Percentiles rank a stretch among this genome's conserved stretches.
phyloP scores from a whole-genome alignment of 2,888 invertebrate species.

The Meloe dianella region DNA sequence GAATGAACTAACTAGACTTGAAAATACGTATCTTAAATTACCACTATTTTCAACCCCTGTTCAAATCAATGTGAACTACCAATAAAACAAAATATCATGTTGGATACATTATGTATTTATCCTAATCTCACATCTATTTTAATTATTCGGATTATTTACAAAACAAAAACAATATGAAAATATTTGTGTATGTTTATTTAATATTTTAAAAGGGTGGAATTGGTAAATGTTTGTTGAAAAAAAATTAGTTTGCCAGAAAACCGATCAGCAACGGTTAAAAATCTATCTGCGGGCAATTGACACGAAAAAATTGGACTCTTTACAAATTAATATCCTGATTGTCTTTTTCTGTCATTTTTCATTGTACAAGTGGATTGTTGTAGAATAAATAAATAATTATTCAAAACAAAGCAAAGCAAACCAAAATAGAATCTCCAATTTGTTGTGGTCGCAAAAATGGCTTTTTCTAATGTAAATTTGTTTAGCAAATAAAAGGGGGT shows the following conservation, averaged over 20 bases:
- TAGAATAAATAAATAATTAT: background rate
- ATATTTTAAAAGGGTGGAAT: background rate
- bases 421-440: too few species aligned
- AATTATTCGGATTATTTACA: background rate
- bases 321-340: background rate
- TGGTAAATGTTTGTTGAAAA: background rate
- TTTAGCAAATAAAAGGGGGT: background rate
- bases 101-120: too few species aligned
- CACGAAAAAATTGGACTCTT: background rate
- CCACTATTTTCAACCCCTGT: constrained; percentile 2
- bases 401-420: background rate
- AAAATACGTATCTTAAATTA: constrained; percentile 8
- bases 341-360: background rate
- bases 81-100: background rate
- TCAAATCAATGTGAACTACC: background rate
- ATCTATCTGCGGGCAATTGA: background rate
- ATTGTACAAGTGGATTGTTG: background rate
- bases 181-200: background rate
- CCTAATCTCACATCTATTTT: background rate
- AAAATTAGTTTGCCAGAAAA: background rate
- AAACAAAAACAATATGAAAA: constrained; percentile 1
- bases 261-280: background rate
- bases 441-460: background rate
- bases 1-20: constrained; percentile 16
- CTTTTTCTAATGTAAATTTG: background rate